Percentiles rank a stretch among this genome's conserved stretches.
phyloP scores from a whole-genome alignment of 2,797 vertebrate species.

The Morelia viridis region DNA sequence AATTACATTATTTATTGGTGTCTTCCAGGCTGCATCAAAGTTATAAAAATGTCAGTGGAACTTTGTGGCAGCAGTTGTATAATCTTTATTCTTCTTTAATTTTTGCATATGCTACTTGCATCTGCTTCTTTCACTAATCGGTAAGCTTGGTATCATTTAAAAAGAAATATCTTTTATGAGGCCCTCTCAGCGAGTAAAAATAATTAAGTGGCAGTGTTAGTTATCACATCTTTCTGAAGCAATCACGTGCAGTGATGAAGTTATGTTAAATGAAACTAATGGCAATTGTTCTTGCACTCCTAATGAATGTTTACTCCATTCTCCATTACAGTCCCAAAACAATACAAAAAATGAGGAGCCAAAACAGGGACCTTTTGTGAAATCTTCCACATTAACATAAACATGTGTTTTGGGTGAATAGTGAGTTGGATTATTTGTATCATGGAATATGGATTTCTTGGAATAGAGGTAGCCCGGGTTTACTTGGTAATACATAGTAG shows the following conservation, averaged over 20 bases:
- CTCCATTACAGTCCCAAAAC: neutral
- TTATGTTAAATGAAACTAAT: neutral
- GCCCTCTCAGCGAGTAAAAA: too few species aligned
- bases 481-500: neutral
- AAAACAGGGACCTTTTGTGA: neutral
- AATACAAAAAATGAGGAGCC: neutral
- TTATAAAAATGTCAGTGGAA: neutral
- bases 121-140: constrained; percentile 6
- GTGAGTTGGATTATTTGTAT: neutral
- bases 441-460: neutral
- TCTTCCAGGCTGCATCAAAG: neutral
- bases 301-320: neutral
- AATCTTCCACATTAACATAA: neutral
- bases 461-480: neutral
- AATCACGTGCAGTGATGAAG: neutral
- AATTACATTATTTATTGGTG: neutral
- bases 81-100: neutral
- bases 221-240: neutral
- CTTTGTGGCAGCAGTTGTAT: neutral
- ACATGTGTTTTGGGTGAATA: neutral
- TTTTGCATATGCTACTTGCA: neutral
- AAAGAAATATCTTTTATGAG: neutral
- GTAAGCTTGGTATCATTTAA: neutral
- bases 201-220: neutral
- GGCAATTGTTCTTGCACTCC: neutral